Percentiles rank a stretch among this genome's conserved stretches.
Conservation (phyloP, 1,140 invertebrate genomes). For the Rhopalosiphum maidis region DNA sequence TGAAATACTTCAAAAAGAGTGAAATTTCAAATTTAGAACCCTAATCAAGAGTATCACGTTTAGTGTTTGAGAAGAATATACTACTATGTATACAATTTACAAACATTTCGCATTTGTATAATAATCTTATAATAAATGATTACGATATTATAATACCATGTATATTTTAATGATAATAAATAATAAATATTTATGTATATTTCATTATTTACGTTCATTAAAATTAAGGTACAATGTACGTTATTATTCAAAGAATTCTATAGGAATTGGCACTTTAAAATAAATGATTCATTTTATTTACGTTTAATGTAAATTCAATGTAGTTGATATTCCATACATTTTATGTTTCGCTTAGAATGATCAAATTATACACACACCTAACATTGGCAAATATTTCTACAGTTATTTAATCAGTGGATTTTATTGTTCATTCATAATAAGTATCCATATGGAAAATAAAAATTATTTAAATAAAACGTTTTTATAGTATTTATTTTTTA, state of each 20-base stretch:
- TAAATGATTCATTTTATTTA: constrained; percentile 1
- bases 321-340: neutral
- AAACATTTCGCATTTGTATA: neutral
- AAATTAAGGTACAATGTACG: neutral
- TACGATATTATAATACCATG: neutral
- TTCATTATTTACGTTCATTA: constrained; percentile 30
- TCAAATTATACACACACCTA: constrained; percentile 20
- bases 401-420: constrained; percentile 38
- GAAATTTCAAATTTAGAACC: no score
- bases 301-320: constrained; percentile 8
- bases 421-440: constrained; percentile 32
- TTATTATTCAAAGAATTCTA: neutral
- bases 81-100: neutral
- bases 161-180: neutral
- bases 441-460: neutral
- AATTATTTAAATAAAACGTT: neutral
- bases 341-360: neutral
- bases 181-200: constrained; percentile 22
- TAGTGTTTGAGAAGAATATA: neutral
- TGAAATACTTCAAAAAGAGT: no score
- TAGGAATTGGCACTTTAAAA: constrained; percentile 3
- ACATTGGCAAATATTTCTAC: neutral
- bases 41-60: no score
- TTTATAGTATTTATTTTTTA: neutral
- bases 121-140: neutral